Percentiles rank a stretch among this genome's conserved stretches.
Conservation (phyloP, 1,140 invertebrate genomes). For the Dermatophagoides farinae region DNA sequence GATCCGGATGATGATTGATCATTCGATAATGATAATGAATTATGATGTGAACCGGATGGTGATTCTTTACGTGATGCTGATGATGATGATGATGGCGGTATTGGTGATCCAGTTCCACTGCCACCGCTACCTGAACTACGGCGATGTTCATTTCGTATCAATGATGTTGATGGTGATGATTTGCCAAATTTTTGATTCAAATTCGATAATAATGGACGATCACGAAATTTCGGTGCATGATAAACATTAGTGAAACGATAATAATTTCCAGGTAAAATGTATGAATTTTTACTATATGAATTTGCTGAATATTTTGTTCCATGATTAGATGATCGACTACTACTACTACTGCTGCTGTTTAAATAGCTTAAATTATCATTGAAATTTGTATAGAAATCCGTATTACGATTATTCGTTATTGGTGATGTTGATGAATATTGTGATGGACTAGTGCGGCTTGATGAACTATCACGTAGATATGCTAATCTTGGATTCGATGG, state of each 20-base stretch:
- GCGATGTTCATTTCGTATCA: background rate
- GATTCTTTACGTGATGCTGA: background rate
- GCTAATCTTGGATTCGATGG: background rate
- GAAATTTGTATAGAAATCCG: background rate
- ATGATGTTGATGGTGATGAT: background rate
- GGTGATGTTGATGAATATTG: background rate
- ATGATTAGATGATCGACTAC: background rate
- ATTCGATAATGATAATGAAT: background rate
- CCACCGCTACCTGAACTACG: background rate
- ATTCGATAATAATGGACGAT: background rate
- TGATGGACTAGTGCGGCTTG: background rate
- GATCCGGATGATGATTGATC: background rate
- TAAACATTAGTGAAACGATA: background rate
- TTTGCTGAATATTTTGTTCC: background rate
- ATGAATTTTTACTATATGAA: background rate
- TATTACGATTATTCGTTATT: background rate
- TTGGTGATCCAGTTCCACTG: background rate
- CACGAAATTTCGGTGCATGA: background rate
- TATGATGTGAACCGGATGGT: background rate
- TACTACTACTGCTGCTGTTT: background rate
- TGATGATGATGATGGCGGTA: background rate
- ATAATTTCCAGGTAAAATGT: background rate
- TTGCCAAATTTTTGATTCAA: background rate
- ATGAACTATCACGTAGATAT: background rate
- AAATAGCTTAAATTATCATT: slow-evolving; percentile 1